These are phyloP conservation scores for Drosophila ambigua DNA, from an alignment of 1,140 invertebrate species.

Conservation along the genomic window DNA sequence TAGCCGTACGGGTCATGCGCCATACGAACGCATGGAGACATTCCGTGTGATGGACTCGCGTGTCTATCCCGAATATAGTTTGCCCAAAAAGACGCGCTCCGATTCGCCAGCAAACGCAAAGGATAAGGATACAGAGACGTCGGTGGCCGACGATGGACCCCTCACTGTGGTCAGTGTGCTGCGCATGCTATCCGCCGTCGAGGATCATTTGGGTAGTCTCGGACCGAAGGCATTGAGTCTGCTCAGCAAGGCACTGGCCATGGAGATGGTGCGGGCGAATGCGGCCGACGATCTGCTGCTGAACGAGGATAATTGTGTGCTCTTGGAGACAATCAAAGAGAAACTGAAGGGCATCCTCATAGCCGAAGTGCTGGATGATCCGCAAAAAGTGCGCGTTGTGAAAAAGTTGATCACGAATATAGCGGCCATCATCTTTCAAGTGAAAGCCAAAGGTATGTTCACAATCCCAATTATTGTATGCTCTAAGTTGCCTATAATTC, in stretches of 20 bases:
- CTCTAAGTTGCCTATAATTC: not conserved
- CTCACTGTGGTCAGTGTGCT: slow-evolving; percentile 88
- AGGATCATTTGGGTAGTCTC: slow-evolving; percentile 91
- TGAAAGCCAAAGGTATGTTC: slow-evolving; percentile 85
- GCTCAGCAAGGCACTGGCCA: slow-evolving; percentile 89
- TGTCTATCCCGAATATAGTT: slow-evolving; percentile 61
- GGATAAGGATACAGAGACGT: slow-evolving; percentile 31
- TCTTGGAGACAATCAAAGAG: slow-evolving; percentile 93
- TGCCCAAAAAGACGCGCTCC: slow-evolving; percentile 30
- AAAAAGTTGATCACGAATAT: slow-evolving; percentile 87
- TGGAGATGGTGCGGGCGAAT: slow-evolving; percentile 89
- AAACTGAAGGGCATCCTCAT: slow-evolving; percentile 92
- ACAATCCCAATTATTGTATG: not conserved
- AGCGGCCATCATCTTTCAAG: slow-evolving; percentile 88
- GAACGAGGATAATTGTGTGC: slow-evolving; percentile 88
- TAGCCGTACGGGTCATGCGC: slow-evolving; percentile 19
- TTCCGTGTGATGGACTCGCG: slow-evolving; percentile 66
- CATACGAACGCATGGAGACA: slow-evolving; percentile 44
- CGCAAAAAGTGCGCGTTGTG: slow-evolving; percentile 79
- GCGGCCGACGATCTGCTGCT: slow-evolving; percentile 89
- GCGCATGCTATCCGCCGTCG: slow-evolving; percentile 90
- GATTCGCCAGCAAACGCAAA: slow-evolving; percentile 27
- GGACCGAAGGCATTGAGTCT: slow-evolving; percentile 91
- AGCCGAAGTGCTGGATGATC: slow-evolving; percentile 89
- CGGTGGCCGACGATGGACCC: slow-evolving; percentile 69